Evolutionary conservation across 2,797 vertebrate genomes (phyloP).

Genomic region (Pipistrellus nathusii): DNA sequence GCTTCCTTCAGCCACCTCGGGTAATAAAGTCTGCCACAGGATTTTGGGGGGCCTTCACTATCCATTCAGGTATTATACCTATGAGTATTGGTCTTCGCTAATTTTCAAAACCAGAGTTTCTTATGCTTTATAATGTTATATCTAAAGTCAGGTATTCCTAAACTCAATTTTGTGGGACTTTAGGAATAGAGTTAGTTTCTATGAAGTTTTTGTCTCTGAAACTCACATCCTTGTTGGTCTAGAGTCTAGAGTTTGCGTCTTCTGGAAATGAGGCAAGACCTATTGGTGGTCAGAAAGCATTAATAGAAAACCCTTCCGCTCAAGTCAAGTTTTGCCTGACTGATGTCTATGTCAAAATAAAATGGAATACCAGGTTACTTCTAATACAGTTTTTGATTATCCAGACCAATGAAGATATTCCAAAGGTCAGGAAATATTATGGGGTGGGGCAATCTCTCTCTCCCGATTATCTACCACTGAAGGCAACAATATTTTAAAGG

Average conservation of each 20-base stretch:
- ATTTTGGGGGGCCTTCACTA: not conserved
- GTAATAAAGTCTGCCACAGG: not conserved
- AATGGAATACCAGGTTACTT: constrained; percentile 3
- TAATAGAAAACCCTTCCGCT: not conserved
- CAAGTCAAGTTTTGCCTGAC: not conserved
- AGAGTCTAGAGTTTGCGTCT: not conserved
- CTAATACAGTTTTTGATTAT: constrained; percentile 49
- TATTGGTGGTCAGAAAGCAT: constrained; percentile 1
- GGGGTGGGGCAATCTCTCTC: not conserved
- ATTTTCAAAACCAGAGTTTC: constrained; percentile 25
- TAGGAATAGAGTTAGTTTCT: constrained; percentile 27
- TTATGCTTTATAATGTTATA: not conserved
- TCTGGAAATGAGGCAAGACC: constrained; percentile 11
- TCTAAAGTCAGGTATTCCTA: constrained; percentile 19
- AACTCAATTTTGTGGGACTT: constrained; percentile 25
- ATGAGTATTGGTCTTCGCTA: not conserved
- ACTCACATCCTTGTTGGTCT: not conserved
- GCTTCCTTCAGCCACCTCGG: not conserved
- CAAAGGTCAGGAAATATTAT: constrained; percentile 12
- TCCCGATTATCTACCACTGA: not conserved
- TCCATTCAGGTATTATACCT: not conserved
- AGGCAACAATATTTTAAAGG: not conserved
- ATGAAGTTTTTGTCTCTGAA: constrained; percentile 13
- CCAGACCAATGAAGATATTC: not conserved
- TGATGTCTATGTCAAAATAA: constrained; percentile 29